Base-by-base conservation (phyloP, 2,888 invertebrate species). In the Odiellus spinosus region DNA sequence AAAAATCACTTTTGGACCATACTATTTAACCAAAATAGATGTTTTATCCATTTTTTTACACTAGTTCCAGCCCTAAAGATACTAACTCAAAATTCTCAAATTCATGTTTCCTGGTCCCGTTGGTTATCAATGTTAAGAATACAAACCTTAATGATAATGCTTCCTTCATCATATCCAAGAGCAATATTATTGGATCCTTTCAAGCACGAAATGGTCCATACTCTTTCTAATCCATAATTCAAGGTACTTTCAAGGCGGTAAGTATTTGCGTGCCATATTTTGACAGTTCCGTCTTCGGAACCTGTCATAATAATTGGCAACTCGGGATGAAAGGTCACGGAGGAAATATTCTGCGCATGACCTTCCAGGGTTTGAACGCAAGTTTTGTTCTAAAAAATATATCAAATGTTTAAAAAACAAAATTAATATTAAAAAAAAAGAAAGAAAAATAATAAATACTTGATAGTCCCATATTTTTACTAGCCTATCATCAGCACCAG, bases 391-490 rank as follows among this genome's bases (percentile, higher is more conserved):
- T 98, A 87, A 12, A 41, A 17, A 20, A n/a, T n/a, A n/a, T n/a
- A n/a, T 17, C 41, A 38, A 44, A 34, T 35, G 35, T 10, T 19
- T 26, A 41, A 33, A 20, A 39, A 15, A 45, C 17, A 21, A 40
- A 17, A 39, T 19, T 40, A 19, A 20, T 18, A 18, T 2, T n/a
- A 55, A 42, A 18, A 26, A 53, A 15, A 44, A 21, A n/a, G 17
- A 36, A 26, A 32, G 19, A 21, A 14, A 18, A 3, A n/a, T 6
- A n/a, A 40, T 46, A 11, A 39, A 47, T 53, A 67, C 68, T 63
- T 71, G 73, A 66, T 99, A 99, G 64, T 98, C 98, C 98, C 98
- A 98, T 60, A 98, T 98, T 70, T 96, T 98, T 5, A 96, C 93
- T 40, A 86, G 74, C 45, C 90, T 78, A 67, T 99, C 98, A 65